These are phyloP conservation scores for Phaethon lepturus DNA, from an alignment of 2,113 vertebrate species.

Conservation along the genomic window DNA sequence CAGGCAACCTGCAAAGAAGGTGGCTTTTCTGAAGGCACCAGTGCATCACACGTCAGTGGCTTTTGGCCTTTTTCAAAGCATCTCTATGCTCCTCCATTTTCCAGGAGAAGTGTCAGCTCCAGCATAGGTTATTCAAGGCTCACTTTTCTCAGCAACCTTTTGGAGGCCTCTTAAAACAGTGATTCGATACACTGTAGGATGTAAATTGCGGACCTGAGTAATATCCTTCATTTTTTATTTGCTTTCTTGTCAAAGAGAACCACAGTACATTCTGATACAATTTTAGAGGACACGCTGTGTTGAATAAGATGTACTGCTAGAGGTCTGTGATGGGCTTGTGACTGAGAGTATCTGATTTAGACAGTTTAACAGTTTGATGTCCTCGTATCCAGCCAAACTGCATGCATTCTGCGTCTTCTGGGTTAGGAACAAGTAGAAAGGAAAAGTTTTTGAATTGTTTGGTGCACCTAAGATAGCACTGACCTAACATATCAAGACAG, in stretches of 20 bases:
- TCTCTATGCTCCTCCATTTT: background rate
- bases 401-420: background rate
- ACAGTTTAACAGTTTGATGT: background rate
- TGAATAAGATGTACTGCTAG: background rate
- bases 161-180: background rate
- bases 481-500: background rate
- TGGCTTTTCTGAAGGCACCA: background rate
- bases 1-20: background rate
- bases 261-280: background rate
- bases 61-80: background rate
- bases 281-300: background rate
- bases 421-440: background rate
- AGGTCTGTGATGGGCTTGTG: background rate
- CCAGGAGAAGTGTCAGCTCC: background rate
- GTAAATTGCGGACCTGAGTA: background rate
- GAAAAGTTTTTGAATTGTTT: background rate
- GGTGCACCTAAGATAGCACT: background rate
- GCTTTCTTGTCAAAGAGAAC: background rate
- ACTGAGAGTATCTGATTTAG: background rate
- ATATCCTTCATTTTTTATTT: background rate
- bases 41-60: background rate
- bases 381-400: background rate
- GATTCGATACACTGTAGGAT: rapidly evolving
- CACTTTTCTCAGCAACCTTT: background rate
- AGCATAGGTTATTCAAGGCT: background rate